Evolutionary conservation across 2,888 invertebrate genomes (phyloP).

Genomic region (Pandemis corylana): DNA sequence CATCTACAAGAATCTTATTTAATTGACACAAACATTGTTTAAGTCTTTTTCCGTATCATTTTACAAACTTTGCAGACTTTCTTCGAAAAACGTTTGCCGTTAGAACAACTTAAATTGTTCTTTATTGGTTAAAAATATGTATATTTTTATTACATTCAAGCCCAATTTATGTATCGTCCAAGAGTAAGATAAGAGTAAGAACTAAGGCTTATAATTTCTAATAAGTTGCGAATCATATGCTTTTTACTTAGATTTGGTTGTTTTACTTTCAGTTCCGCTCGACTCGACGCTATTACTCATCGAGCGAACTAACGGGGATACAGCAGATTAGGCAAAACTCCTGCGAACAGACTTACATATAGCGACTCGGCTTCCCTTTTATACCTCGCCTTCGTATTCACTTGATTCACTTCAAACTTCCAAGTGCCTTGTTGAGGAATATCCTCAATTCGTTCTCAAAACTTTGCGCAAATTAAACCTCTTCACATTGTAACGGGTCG

Average conservation of each 20-base stretch:
- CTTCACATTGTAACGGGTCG: conserved; percentile 11
- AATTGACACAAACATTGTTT: not conserved
- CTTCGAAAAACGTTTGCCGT: not conserved
- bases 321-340: conserved; percentile 91
- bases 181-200: too few relatives aligned
- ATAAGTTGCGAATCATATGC: conserved; percentile 47
- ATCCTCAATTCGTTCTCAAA: conserved; percentile 54
- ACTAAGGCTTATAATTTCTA: conserved; percentile 16
- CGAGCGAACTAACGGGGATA: conserved; percentile 90
- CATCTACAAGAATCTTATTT: not conserved
- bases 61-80: not conserved
- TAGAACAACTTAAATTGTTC: not conserved
- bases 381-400: conserved; percentile 51
- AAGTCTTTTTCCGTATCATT: not conserved
- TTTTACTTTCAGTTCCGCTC: conserved; percentile 90
- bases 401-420: conserved; percentile 60
- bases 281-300: conserved; percentile 90
- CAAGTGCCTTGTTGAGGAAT: conserved; percentile 72
- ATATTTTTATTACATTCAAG: not conserved
- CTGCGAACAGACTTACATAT: conserved; percentile 94
- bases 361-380: conserved; percentile 73
- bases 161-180: conserved; percentile 41
- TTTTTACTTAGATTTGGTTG: conserved; percentile 59
- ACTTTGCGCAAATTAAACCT: conserved; percentile 45
- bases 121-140: not conserved